phyloP scores from a whole-genome alignment of 2,113 vertebrate genomes.

The Strigops habroptila region DNA sequence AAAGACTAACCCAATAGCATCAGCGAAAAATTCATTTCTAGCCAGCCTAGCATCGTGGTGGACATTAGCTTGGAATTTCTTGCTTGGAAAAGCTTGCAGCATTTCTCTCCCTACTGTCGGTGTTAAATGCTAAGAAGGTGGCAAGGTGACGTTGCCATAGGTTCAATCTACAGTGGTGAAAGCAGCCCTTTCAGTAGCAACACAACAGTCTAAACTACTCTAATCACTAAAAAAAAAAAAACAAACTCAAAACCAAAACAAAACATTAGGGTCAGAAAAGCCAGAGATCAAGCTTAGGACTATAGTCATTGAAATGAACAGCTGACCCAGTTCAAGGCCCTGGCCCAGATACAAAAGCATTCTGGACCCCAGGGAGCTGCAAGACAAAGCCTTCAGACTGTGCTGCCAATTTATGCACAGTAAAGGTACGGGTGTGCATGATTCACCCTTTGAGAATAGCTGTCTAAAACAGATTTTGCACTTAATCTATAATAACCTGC shows the following conservation, averaged over 20 bases:
- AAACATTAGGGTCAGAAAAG: neutral
- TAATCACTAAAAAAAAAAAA: neutral
- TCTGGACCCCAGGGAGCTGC: neutral
- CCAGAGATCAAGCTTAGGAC: neutral
- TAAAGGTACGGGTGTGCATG: neutral
- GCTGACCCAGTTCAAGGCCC: neutral
- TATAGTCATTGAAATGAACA: neutral
- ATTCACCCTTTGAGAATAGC: neutral
- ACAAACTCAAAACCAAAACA: neutral
- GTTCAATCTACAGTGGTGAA: neutral
- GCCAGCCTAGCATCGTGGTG: neutral
- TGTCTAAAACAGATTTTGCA: neutral
- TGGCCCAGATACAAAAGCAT: neutral
- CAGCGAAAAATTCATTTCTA: neutral
- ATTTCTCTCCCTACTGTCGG: neutral
- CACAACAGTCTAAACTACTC: neutral
- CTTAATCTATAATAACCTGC: neutral
- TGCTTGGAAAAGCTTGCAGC: neutral
- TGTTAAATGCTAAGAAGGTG: neutral
- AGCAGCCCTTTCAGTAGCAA: neutral
- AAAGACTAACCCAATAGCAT: neutral
- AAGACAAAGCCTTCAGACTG: neutral
- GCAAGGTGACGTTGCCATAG: neutral
- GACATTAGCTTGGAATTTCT: neutral
- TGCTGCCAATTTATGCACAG: neutral